Conservation (phyloP, 2,113 vertebrate genomes). For the Gadus macrocephalus region DNA sequence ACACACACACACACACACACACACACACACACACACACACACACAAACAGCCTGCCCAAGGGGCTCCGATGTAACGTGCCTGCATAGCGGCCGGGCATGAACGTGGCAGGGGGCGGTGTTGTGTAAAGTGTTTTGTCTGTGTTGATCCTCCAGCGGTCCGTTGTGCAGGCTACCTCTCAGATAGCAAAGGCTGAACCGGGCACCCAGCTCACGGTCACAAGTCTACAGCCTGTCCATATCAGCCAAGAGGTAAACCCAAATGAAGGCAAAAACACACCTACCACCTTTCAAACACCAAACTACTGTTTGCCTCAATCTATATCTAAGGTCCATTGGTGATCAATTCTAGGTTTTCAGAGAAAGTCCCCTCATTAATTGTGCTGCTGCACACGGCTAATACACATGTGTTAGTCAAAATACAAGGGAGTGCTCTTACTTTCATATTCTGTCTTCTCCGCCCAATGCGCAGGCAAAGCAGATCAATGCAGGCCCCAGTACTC, state of each 20-base stretch:
- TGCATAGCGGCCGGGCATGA: background rate
- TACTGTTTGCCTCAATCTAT: too few relatives aligned
- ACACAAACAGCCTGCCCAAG: too few relatives aligned
- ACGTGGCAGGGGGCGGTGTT: background rate
- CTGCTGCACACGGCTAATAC: too few relatives aligned
- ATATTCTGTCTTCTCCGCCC: too few relatives aligned
- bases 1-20: background rate
- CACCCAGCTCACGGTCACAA: conserved; percentile 82
- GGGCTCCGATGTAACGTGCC: background rate
- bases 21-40: background rate
- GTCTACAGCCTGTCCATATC: conserved; percentile 84
- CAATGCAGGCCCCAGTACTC: too few relatives aligned
- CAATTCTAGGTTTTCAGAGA: too few relatives aligned
- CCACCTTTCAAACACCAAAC: background rate
- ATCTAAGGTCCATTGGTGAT: too few relatives aligned
- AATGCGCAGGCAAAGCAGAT: too few relatives aligned
- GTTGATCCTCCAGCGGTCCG: conserved; percentile 77
- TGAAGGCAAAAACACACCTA: conserved; percentile 7
- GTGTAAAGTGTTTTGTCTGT: conserved; percentile 9
- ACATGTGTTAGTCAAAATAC: too few relatives aligned
- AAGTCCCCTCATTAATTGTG: too few relatives aligned
- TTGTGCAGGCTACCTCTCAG: conserved; percentile 83
- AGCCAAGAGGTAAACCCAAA: conserved; percentile 76
- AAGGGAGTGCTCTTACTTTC: too few relatives aligned
- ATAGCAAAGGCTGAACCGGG: conserved; percentile 80